phyloP scores from a whole-genome alignment of 2,888 invertebrate genomes.

The Chaitophorus viminalis region DNA sequence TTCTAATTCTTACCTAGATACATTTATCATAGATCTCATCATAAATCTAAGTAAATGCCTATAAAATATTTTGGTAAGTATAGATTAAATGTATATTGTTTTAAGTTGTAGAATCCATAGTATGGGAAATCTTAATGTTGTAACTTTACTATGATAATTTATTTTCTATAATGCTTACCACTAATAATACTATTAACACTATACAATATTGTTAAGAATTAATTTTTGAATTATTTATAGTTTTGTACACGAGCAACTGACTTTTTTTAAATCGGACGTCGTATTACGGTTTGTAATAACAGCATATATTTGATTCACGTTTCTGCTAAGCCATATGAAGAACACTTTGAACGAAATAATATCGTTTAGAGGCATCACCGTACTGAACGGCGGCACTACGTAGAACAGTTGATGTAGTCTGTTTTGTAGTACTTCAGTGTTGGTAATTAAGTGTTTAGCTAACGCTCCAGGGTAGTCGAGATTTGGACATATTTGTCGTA shows the following conservation, averaged over 20 bases:
- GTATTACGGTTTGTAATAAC: not conserved
- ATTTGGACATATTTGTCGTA: not conserved
- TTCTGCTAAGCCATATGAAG: conserved; percentile 11
- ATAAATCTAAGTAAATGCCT: too few species aligned
- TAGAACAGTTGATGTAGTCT: conserved; percentile 5
- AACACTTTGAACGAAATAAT: not conserved
- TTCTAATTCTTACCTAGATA: too few species aligned
- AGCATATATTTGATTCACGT: not conserved
- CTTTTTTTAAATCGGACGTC: conserved; percentile 7
- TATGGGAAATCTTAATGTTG: too few species aligned
- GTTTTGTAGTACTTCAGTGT: not conserved
- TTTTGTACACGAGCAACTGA: not conserved
- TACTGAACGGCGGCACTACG: not conserved
- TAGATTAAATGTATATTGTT: too few species aligned
- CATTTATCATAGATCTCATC: too few species aligned
- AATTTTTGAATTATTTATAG: not conserved
- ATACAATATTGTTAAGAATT: too few species aligned
- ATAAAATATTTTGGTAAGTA: too few species aligned
- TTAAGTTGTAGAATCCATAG: too few species aligned
- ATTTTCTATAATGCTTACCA: too few species aligned
- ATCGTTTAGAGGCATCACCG: not conserved
- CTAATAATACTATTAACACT: too few species aligned
- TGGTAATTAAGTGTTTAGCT: not conserved
- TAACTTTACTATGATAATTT: too few species aligned
- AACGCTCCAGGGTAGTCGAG: not conserved